Evolutionary conservation across 2,113 vertebrate species (phyloP).

Genomic region (Rhynchomys soricoides): DNA sequence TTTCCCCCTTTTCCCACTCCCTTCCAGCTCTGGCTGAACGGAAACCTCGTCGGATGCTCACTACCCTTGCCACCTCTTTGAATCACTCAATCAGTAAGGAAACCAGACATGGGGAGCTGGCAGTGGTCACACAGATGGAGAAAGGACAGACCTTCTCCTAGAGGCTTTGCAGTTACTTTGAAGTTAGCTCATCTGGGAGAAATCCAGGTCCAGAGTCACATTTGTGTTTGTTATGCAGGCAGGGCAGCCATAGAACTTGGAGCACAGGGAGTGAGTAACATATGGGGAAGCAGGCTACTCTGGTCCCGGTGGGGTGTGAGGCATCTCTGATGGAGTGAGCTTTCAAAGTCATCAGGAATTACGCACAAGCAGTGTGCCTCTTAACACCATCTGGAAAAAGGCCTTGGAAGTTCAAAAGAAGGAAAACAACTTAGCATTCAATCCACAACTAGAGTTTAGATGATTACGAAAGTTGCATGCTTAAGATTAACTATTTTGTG

Average conservation of each 20-base stretch:
- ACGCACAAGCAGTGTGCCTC: conserved; percentile 74
- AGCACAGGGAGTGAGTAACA: conserved; percentile 76
- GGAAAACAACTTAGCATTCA: conserved; percentile 59
- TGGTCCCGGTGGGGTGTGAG: conserved; percentile 82
- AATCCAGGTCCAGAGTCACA: conserved; percentile 81
- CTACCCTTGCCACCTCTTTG: conserved; percentile 36
- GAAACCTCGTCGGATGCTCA: neutral
- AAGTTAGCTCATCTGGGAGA: conserved; percentile 85
- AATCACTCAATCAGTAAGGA: conserved; percentile 40
- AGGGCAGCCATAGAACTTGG: conserved; percentile 80
- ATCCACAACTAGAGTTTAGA: conserved; percentile 43
- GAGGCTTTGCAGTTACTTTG: conserved; percentile 81
- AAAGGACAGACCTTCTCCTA: conserved; percentile 79
- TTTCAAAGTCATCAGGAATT: conserved; percentile 83
- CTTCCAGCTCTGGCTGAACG: conserved; percentile 55
- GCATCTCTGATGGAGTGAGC: conserved; percentile 79
- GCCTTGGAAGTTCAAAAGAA: conserved; percentile 75
- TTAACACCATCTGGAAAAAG: conserved; percentile 79
- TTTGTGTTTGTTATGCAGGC: conserved; percentile 85
- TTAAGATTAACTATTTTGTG: conserved; percentile 38
- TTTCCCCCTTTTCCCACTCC: conserved; percentile 66
- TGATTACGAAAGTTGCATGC: conserved; percentile 22
- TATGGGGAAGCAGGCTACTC: conserved; percentile 84
- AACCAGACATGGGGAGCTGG: conserved; percentile 63
- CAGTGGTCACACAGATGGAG: conserved; percentile 74